phyloP scores from a whole-genome alignment of 2,888 invertebrate species.

The Acrobasis consociella region DNA sequence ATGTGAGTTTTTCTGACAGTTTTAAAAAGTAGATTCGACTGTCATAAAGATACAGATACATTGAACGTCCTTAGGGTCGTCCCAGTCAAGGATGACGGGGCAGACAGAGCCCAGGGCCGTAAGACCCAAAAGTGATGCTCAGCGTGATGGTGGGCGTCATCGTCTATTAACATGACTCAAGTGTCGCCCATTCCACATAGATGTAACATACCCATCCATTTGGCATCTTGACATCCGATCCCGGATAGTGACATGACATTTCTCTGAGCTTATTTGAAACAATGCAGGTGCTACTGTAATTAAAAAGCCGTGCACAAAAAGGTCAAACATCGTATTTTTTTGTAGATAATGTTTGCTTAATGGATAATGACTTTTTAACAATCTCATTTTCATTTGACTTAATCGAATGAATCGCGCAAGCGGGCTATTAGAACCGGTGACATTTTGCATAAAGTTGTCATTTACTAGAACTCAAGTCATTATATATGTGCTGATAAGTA shows the following conservation, averaged over 20 bases:
- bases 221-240: neutral
- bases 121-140: no score
- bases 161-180: no score
- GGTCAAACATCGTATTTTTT: slow-evolving; percentile 5
- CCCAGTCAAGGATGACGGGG: no score
- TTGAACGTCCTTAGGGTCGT: no score
- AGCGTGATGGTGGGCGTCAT: no score
- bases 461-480: neutral
- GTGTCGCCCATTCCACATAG: no score
- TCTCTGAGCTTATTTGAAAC: neutral
- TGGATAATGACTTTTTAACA: slow-evolving; percentile 17
- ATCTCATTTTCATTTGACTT: slow-evolving; percentile 7
- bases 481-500: neutral
- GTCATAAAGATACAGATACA: no score
- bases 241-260: neutral
- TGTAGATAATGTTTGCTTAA: slow-evolving; percentile 7
- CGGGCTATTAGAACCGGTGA: slow-evolving; percentile 11
- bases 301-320: neutral
- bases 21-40: no score
- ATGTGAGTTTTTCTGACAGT: no score
- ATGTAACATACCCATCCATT: no score
- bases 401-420: slow-evolving; percentile 11
- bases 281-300: slow-evolving; percentile 12
- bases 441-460: slow-evolving; percentile 15
- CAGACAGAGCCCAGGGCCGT: no score